Base-by-base conservation (phyloP, 2,888 invertebrate species). In the Chesias legatella region DNA sequence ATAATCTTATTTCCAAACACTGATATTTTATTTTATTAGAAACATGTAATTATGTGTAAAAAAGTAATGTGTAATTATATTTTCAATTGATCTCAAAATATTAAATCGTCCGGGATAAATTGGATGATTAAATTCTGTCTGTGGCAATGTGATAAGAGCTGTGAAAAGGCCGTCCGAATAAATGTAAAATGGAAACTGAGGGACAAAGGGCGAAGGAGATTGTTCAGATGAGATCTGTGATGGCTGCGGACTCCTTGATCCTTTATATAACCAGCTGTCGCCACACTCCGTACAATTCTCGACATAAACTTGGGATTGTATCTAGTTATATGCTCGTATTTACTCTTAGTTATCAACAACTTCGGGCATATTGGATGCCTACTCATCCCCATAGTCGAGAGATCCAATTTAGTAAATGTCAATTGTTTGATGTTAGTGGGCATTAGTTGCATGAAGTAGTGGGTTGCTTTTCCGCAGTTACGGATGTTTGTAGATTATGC, bases 111-210 rank as follows among this genome's bases (percentile, higher is more conserved):
- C 60, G 57, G 59, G 53, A 64, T 62, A 71, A 76, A 80, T 79
- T 76, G 75, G 73, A 70, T 76, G 78, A 78, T 79, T 79, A 76
- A 74, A 73, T 67, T 67, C 64, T 60, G 70, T 64, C 79, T 82
- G 79, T 72, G 78, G 73, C 80, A 80, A 83, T 79, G 77, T 66
- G 83, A 85, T 84, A 84, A 83, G 76, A 73, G 69, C 67, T 66
- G 68, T 63, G 73, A 75, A 77, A 71, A 69, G 72, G 62, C 58
- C 59, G 60, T 56, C 56, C 60, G 54, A 65, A 62, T 69, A 68
- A 75, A 75, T 73, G 73, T 74, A 76, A 77, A 79, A 74, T 76
- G 73, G 68, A 73, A 77, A 76, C 73, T 70, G 63, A 62, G 41
- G 72, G 60, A 74, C 73, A 79, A 74, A 77, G 67, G 67, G 71